phyloP scores from a whole-genome alignment of 2,888 invertebrate species.

The Leptarthrus brevirostris region DNA sequence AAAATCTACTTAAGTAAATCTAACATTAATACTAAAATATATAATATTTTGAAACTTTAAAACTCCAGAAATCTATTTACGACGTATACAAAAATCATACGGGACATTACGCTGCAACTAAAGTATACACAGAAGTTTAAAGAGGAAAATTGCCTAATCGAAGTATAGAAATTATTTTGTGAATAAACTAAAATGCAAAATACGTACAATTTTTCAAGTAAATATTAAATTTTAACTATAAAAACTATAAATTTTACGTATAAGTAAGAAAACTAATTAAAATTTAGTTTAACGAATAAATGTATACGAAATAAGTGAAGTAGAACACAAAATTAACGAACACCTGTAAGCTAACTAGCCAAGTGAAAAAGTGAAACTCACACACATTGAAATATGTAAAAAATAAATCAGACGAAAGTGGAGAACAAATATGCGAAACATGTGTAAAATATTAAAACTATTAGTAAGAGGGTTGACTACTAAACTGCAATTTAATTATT shows the following conservation, averaged over 20 bases:
- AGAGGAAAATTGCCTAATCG: conserved; percentile 21
- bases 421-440: conserved; percentile 6
- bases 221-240: conserved; percentile 3
- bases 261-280: neutral
- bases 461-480: conserved; percentile 15
- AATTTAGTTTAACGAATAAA: conserved; percentile 37
- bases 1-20: conserved; percentile 21
- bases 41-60: conserved; percentile 17
- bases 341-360: neutral
- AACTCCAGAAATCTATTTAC: conserved; percentile 5
- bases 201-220: conserved; percentile 47
- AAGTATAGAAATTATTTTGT: conserved; percentile 35
- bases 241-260: neutral
- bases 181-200: conserved; percentile 36
- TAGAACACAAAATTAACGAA: conserved; percentile 22
- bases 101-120: conserved; percentile 16
- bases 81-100: conserved; percentile 28
- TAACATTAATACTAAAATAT: conserved; percentile 7
- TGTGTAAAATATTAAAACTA: conserved; percentile 34
- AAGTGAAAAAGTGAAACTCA: conserved; percentile 1
- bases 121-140: conserved; percentile 33
- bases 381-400: conserved; percentile 28
- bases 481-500: conserved; percentile 40
- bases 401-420: neutral
- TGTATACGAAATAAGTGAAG: conserved; percentile 46